Evolutionary conservation across 2,888 invertebrate genomes (phyloP), one percentile per base, ranked within the genome.

Genomic region (Perizoma flavofasciatum): DNA sequence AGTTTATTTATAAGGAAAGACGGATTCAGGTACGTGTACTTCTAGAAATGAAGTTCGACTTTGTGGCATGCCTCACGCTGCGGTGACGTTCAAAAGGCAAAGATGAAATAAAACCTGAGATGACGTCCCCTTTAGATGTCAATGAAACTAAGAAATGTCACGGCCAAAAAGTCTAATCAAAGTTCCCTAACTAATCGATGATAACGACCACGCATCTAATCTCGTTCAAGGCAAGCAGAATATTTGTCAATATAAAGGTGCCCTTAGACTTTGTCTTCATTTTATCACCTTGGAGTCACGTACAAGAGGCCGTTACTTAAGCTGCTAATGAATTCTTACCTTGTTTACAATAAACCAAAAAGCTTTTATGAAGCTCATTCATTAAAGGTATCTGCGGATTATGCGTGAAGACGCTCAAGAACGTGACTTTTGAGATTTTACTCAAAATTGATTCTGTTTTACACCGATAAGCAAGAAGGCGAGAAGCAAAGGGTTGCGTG

Each of bases 311-410:
- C 71, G 71, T 76, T 74, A 73, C 79, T 72, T 75, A 66, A 74
- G 74, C 75, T 70, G 76, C 79, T 88, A 87, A 88, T 88, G 87
- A 89, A 88, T 86, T 86, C 82, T 80, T 78, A 81, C 80, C 78
- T 81, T 88, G 87, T 89, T 88, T 87, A 86, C 85, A 85, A 86
- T 86, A 83, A 85, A 85, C 82, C 80, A 79, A 85, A 83, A 83
- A 79, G 84, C 83, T 83, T 86, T 86, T 83, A 85, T 82, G 82
- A 81, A 83, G 78, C 77, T 75, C 79, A 82, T 85, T 82, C 82
- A 83, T 85, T 84, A 83, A 81, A 81, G 74, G 74, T 79, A 82
- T 81, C 81, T 79, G 72, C 71, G 77, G 82, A 84, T 85, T 85
- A 83, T 85, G 85, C 85, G 81, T 82, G 79, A 81, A 81, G 82